Base-by-base conservation (phyloP, 2,888 invertebrate genomes). In the Rhagonycha lutea region DNA sequence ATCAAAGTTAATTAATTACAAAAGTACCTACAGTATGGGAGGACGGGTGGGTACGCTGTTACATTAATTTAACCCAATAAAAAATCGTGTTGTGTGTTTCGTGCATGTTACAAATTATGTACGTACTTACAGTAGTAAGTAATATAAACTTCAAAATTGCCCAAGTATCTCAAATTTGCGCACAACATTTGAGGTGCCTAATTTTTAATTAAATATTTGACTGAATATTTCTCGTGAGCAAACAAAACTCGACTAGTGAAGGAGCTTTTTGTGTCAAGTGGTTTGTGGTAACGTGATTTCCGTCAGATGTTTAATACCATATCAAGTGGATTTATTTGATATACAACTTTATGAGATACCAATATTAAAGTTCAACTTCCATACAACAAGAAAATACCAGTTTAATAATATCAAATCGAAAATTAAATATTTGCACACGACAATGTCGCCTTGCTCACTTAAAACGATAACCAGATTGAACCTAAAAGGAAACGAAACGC, bases 211-310 rank as follows among this genome's bases (percentile, higher is more conserved):
- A 65, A 65, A 65, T 65, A 65, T 65, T 65, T 65, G 63, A 24
- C n/a, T 18, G 26, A n/a, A 65, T 65, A 26, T 26, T 26, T 65
- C 63, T 65, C 63, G 18, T 65, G 72, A 68, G 72, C 61, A 72
- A 72, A 72, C 68, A 72, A 28, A 72, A 68, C 68, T 14, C 68
- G 26, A 14, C 61, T 68, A 60, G 61, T 68, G 68, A 67, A 65
- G 63, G 67, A 68, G 72, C 68, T 68, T 72, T 72, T 61, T 72
- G 72, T 61, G 68, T 72, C 72, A 28, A 72, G 72, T 72, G 72
- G 62, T 24, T 68, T 61, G 61, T 68, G 61, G 61, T 67, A 68
- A 68, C 63, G 47, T 68, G 29, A 68, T 68, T 68, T 72, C 72
- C 61, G 68, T 68, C 72, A 68, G 68, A 72, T 68, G 72, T 72